Percentiles rank a stretch among this genome's conserved stretches.
These are phyloP conservation scores for Cephus rjabovi DNA, from an alignment of 2,888 invertebrate genomes.

Conservation along the genomic window DNA sequence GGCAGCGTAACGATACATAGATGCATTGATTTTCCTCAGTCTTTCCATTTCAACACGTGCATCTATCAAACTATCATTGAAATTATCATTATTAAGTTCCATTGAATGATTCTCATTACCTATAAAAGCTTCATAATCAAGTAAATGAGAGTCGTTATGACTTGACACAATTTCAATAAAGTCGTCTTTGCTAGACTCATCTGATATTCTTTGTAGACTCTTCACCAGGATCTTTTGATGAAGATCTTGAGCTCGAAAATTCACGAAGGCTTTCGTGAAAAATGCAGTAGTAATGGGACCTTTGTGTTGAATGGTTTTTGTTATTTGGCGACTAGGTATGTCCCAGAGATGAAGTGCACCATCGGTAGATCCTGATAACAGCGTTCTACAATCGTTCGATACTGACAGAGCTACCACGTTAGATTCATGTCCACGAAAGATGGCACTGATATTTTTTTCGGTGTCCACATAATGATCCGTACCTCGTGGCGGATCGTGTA, in stretches of 20 bases:
- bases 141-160: slow-evolving; percentile 17
- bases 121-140: slow-evolving; percentile 33
- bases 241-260: slow-evolving; percentile 73
- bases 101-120: slow-evolving; percentile 7
- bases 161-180: slow-evolving; percentile 45
- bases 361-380: slow-evolving; percentile 84
- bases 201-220: slow-evolving; percentile 75
- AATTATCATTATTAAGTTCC: neutral
- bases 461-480: slow-evolving; percentile 74
- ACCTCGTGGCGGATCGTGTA: slow-evolving; percentile 76
- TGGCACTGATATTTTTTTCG: slow-evolving; percentile 67
- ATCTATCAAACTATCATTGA: slow-evolving; percentile 27
- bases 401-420: slow-evolving; percentile 79
- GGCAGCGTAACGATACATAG: slow-evolving; percentile 43
- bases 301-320: slow-evolving; percentile 78
- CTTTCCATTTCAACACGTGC: slow-evolving; percentile 42
- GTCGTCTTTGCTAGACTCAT: slow-evolving; percentile 69
- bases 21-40: slow-evolving; percentile 48
- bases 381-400: slow-evolving; percentile 77
- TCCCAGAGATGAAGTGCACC: slow-evolving; percentile 85
- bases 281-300: slow-evolving; percentile 80
- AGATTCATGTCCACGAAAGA: slow-evolving; percentile 78
- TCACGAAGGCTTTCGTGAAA: slow-evolving; percentile 72
- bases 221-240: slow-evolving; percentile 71
- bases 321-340: slow-evolving; percentile 79